A percentile compares a stretch with the other conserved stretches of the same genome.
Conservation (phyloP, 2,113 vertebrate species). For the Antigone vipio region DNA sequence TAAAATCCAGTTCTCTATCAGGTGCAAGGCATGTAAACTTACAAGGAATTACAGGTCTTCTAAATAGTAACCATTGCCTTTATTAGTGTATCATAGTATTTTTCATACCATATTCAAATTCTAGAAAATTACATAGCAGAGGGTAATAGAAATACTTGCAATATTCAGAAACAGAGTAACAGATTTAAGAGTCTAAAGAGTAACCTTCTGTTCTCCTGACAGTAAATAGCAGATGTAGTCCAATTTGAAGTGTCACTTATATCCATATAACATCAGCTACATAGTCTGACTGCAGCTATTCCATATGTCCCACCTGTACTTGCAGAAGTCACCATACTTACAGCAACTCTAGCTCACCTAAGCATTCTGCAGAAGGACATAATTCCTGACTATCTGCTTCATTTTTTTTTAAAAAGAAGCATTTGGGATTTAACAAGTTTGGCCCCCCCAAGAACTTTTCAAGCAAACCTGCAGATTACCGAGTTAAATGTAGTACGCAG, state of each 20-base stretch:
- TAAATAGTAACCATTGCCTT: not conserved
- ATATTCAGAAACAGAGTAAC: not conserved
- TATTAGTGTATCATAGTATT: not conserved
- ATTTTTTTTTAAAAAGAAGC: not conserved
- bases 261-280: not conserved
- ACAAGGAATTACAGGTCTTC: not conserved
- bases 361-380: not conserved
- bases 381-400: not conserved
- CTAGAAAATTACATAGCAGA: not conserved
- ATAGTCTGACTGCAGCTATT: not conserved
- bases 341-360: not conserved
- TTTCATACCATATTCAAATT: not conserved
- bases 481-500: not conserved
- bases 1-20: not conserved
- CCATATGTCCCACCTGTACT: accelerated
- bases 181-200: not conserved
- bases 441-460: not conserved
- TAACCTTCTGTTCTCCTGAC: not conserved
- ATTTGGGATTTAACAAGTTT: not conserved
- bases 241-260: not conserved
- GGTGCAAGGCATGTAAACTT: not conserved
- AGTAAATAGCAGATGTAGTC: not conserved
- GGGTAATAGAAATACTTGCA: not conserved
- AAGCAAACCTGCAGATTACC: not conserved
- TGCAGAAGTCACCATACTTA: not conserved